These are phyloP conservation scores for Thysanoteuthis rhombus DNA, from an alignment of 2,888 invertebrate genomes.

Conservation along the genomic window DNA sequence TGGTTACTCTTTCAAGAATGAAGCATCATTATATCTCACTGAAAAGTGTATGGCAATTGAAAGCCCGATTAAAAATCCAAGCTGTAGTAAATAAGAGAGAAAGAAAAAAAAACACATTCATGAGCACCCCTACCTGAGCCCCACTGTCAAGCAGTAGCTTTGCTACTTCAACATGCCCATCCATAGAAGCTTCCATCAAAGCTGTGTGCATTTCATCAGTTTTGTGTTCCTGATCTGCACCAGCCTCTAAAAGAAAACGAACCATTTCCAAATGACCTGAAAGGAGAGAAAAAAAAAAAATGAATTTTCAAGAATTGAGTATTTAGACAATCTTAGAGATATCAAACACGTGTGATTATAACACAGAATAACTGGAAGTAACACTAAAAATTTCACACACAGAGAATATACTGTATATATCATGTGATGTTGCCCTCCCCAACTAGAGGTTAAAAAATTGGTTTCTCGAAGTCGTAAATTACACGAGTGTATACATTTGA, in stretches of 20 bases:
- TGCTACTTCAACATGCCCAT: slow-evolving; percentile 98
- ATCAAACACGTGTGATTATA: too few species aligned
- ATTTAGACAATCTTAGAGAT: neutral
- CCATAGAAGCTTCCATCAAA: slow-evolving; percentile 99
- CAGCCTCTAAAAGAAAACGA: slow-evolving; percentile 90
- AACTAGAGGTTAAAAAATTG: too few species aligned
- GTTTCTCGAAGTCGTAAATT: too few species aligned
- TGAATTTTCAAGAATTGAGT: neutral
- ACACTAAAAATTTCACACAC: too few species aligned
- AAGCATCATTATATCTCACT: too few species aligned
- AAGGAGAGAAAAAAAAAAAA: slow-evolving; percentile 33
- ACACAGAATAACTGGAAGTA: too few species aligned
- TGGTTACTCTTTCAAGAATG: too few species aligned
- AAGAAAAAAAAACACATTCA: neutral
- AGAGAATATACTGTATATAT: too few species aligned
- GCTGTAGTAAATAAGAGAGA: neutral
- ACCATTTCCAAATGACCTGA: slow-evolving; percentile 93
- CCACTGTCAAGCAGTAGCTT: slow-evolving; percentile 92
- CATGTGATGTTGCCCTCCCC: too few species aligned
- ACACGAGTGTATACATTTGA: too few species aligned
- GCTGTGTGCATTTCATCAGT: slow-evolving; percentile 99
- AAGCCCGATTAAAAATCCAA: too few species aligned
- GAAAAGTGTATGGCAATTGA: neutral
- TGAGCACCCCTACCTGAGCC: slow-evolving; percentile 77
- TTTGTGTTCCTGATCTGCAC: slow-evolving; percentile 97